Base-by-base conservation (phyloP, 2,113 vertebrate species). In the Collichthys lucidus region DNA sequence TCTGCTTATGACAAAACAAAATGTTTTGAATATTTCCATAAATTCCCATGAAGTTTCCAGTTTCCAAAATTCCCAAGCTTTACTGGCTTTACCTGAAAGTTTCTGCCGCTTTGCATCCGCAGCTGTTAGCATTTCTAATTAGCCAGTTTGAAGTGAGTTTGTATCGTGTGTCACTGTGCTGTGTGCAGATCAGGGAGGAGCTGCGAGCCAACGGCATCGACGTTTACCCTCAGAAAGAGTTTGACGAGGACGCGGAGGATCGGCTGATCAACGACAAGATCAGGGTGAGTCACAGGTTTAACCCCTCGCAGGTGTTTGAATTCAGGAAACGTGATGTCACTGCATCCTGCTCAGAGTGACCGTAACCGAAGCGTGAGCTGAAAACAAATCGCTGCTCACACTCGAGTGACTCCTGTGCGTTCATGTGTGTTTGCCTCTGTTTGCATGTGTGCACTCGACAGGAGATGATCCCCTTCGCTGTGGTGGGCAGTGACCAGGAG, bases 401-500 rank as follows among this genome's bases (percentile, higher is more conserved):
- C 55, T 29, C 63, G 1, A 68, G 0, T 77, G 40, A 61, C 47
- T 56, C n/a, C 2, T 74, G 66, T 81, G 67, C 40, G 3, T 67
- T 44, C 61, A 29, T 77, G n/a, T n/a, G 35, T 40, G 35, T 8
- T 40, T 40, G 35, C 9, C 35, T 61, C 26, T 85, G 46, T 79
- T 35, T 22, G 53, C 46, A n/a, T 85, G 42, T 47, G 22, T 86
- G 20, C 61, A 17, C 55, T 49, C 64, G 11, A 73, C 91, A 99
- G 98, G 98, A 98, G 94, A 98, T 98, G 97, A 98, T 98, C 82
- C 98, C 98, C 0, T 99, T 99, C 85, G 98, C 98, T 5, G 98
- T 99, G 86, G 98, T 99, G 87, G 98, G 98, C 84, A 99, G 98
- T 71, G 97, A 99, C 93, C 98, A 98, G 74, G 98, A 99, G 87